phyloP scores from a whole-genome alignment of 2,113 vertebrate species.

The Chloebia gouldiae region DNA sequence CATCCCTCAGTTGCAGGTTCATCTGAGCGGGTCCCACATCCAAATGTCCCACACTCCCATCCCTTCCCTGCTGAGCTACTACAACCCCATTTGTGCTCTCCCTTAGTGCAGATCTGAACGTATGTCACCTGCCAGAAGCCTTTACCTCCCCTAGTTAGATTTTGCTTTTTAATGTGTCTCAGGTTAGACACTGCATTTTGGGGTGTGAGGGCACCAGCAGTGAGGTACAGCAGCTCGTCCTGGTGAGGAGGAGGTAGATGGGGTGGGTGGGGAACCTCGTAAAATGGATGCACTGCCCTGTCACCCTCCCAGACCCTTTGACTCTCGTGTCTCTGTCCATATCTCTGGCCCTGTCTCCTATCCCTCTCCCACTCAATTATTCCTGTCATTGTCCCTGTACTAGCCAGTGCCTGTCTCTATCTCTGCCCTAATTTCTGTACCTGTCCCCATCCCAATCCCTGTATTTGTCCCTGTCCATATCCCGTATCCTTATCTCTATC shows the following conservation, averaged over 20 bases:
- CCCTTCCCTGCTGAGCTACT: not conserved
- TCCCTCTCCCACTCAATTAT: no score
- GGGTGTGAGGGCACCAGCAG: not conserved
- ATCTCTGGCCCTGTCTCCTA: no score
- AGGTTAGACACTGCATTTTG: accelerated
- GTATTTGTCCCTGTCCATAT: no score
- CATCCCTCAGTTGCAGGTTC: not conserved
- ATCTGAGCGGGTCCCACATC: accelerated
- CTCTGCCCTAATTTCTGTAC: no score
- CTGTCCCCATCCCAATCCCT: no score
- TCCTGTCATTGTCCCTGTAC: not conserved
- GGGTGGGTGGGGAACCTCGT: not conserved
- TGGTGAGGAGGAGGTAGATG: accelerated
- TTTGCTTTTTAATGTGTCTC: not conserved
- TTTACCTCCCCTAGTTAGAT: not conserved
- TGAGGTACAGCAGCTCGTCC: not conserved
- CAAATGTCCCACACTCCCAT: accelerated
- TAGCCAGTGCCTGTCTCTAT: no score
- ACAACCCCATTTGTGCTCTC: no score
- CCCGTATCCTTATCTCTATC: not conserved
- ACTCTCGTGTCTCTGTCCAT: not conserved
- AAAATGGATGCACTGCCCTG: accelerated
- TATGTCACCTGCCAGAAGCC: not conserved
- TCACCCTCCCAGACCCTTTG: not conserved
- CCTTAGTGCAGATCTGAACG: not conserved